Evolutionary conservation across 1,140 invertebrate genomes (phyloP).

Genomic region (Stegodyphus dumicola): DNA sequence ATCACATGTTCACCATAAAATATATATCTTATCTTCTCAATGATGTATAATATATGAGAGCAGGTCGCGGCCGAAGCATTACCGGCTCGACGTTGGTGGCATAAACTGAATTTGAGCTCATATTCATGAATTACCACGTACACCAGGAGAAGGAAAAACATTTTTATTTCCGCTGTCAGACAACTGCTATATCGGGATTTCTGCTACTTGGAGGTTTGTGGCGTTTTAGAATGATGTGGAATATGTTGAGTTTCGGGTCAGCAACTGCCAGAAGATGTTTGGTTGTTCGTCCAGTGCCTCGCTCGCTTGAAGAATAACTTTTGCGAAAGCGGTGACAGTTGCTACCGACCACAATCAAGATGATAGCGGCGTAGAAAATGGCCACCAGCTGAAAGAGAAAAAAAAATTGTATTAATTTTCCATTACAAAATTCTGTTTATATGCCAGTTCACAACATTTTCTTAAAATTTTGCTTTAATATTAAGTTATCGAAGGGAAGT

Average conservation of each 20-base stretch:
- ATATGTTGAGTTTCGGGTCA: slow-evolving; percentile 36
- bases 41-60: no score
- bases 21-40: no score
- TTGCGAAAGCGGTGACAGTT: slow-evolving; percentile 64
- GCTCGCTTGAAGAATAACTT: not conserved
- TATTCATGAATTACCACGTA: no score
- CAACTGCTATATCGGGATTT: slow-evolving; percentile 22
- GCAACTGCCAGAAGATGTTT: slow-evolving; percentile 33
- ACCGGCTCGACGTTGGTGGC: no score
- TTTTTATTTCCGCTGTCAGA: slow-evolving; percentile 7
- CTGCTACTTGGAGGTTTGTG: slow-evolving; percentile 10
- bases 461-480: no score
- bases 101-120: no score
- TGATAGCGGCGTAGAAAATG: slow-evolving; percentile 67
- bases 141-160: no score
- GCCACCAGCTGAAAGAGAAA: slow-evolving; percentile 65
- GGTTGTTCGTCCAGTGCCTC: not conserved
- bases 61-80: no score
- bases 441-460: no score
- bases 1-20: no score
- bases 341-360: slow-evolving; percentile 66
- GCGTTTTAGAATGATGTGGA: slow-evolving; percentile 43
- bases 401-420: not conserved
- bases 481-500: no score
- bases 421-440: not conserved